Conservation (phyloP, 2,797 vertebrate species). For the Sternarchorhynchus goeldii region DNA sequence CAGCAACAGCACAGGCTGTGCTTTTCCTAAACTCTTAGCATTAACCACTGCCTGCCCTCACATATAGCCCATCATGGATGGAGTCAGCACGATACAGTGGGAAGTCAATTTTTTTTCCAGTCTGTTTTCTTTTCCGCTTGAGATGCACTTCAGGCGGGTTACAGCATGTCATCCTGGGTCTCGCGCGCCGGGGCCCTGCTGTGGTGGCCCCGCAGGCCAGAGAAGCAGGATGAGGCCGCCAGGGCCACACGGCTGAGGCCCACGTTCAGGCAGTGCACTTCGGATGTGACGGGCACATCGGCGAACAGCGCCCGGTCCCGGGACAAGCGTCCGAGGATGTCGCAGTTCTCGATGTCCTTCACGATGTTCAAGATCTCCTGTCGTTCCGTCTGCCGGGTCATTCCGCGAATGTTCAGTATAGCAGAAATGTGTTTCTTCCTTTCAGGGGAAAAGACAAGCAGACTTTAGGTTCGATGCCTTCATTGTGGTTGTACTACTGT, state of each 20-base stretch:
- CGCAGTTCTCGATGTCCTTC: slow-evolving; percentile 78
- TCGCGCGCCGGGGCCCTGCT: slow-evolving; percentile 61
- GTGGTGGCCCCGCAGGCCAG: slow-evolving; percentile 61
- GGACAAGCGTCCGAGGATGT: slow-evolving; percentile 44
- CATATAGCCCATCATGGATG: background rate
- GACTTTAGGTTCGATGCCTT: background rate
- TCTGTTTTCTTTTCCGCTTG: background rate
- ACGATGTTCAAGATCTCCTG: slow-evolving; percentile 88
- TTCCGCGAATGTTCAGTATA: slow-evolving; percentile 84
- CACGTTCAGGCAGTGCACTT: slow-evolving; percentile 79
- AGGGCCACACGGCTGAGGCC: slow-evolving; percentile 79
- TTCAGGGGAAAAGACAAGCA: background rate
- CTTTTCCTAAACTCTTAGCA: slow-evolving; percentile 4
- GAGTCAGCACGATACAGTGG: background rate
- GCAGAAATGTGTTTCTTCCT: slow-evolving; percentile 87
- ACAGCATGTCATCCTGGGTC: slow-evolving; percentile 66
- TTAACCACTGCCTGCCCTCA: slow-evolving; percentile 4
- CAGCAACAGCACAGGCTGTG: background rate
- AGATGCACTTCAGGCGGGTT: slow-evolving; percentile 30
- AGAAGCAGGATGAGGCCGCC: slow-evolving; percentile 72
- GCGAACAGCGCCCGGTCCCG: slow-evolving; percentile 80
- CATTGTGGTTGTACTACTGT: background rate
- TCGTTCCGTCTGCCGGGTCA: slow-evolving; percentile 75
- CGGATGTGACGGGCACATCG: slow-evolving; percentile 81
- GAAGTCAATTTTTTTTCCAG: background rate